Evolutionary conservation across 2,888 invertebrate species (phyloP).

Genomic region (Chironomus tentans): DNA sequence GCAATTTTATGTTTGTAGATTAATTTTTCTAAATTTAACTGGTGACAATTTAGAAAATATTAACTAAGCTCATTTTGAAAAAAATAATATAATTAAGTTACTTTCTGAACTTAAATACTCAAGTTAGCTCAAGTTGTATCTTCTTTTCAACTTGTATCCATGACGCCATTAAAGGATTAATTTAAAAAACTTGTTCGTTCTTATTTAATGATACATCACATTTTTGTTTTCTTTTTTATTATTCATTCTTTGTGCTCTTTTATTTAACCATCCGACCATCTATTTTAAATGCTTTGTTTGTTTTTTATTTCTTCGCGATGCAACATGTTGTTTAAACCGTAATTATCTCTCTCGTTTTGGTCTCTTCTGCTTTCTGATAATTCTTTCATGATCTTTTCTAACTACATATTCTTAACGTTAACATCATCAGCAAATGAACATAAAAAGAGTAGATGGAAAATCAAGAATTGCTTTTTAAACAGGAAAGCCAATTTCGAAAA

Average conservation of each 20-base stretch:
- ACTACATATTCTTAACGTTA: not conserved
- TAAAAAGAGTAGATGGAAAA: constrained; percentile 6
- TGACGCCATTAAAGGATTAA: constrained; percentile 24
- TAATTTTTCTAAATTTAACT: too few relatives aligned
- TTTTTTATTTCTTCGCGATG: constrained; percentile 7
- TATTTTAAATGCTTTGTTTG: constrained; percentile 19
- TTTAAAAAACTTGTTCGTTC: constrained; percentile 13
- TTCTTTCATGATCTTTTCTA: not conserved
- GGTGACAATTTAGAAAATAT: too few relatives aligned
- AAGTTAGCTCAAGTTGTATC: too few relatives aligned
- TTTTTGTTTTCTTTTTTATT: not conserved
- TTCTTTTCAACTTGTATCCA: not conserved
- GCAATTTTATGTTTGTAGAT: too few relatives aligned
- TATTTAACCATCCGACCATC: not conserved
- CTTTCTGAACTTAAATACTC: not conserved
- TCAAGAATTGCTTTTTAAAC: constrained; percentile 5
- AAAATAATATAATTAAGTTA: not conserved
- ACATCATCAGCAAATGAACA: not conserved
- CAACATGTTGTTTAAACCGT: constrained; percentile 19
- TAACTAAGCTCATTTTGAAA: too few relatives aligned
- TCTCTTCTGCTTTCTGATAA: not conserved
- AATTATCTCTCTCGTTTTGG: constrained; percentile 21
- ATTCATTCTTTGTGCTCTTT: not conserved
- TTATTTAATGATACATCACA: constrained; percentile 21
- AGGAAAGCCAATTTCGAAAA: not conserved